phyloP scores from a whole-genome alignment of 2,113 vertebrate species.

The Pelmatolapia mariae region DNA sequence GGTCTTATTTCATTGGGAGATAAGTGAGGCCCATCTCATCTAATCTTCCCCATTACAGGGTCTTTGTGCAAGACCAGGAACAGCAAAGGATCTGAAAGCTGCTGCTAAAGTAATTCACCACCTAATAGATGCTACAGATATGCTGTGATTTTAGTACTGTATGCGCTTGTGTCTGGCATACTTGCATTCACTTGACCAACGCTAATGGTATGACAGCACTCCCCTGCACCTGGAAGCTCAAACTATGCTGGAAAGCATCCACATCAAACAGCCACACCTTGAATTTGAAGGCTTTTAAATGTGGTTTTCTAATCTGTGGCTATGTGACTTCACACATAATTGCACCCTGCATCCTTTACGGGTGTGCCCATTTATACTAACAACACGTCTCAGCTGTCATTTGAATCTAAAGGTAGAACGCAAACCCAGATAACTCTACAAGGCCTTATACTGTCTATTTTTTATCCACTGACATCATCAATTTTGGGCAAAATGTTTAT shows the following conservation, averaged over 20 bases:
- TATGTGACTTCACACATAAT: not conserved
- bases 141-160: not conserved
- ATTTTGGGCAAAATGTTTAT: not conserved
- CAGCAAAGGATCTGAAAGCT: constrained; percentile 15
- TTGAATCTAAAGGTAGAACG: not conserved
- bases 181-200: not conserved
- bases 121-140: constrained; percentile 52
- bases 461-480: not conserved
- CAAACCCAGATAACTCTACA: not conserved
- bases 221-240: not conserved
- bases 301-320: not conserved
- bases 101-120: constrained; percentile 52
- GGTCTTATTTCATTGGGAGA: constrained; percentile 17
- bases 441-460: not conserved
- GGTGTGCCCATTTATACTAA: not conserved
- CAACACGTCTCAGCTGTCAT: not conserved
- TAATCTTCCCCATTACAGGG: constrained; percentile 28
- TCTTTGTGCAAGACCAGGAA: constrained; percentile 14
- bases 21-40: constrained; percentile 25
- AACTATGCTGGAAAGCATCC: constrained; percentile 1
- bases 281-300: not conserved
- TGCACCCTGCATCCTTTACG: not conserved
- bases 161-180: not conserved
- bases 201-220: not conserved
- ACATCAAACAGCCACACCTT: constrained; percentile 29